A percentile compares a stretch with the other conserved stretches of the same genome.
Evolutionary conservation across 2,113 vertebrate genomes (phyloP).

Genomic region (human (Homo sapiens)): DNA sequence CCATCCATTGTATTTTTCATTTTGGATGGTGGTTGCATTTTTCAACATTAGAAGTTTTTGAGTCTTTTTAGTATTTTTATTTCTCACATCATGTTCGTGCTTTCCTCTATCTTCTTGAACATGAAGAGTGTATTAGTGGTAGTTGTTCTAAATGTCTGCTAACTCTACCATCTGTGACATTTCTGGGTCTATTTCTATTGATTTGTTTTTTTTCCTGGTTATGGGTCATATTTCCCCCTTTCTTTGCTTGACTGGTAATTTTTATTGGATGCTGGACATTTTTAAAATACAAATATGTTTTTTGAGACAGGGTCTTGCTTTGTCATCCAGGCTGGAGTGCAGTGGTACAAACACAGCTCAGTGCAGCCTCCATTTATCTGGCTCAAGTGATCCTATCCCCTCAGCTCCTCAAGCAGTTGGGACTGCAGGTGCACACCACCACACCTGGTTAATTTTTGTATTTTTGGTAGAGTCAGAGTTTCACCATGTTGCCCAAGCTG

Average conservation of each 20-base stretch:
- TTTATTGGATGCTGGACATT: no score
- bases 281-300: not conserved
- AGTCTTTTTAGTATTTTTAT: not conserved
- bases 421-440: not conserved
- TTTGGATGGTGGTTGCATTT: not conserved
- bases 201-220: not conserved
- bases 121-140: not conserved
- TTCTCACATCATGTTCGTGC: not conserved
- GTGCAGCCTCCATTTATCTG: not conserved
- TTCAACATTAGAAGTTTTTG: not conserved
- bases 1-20: not conserved
- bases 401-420: not conserved
- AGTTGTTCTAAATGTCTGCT: not conserved
- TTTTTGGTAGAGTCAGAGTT: not conserved
- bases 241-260: slow-evolving; percentile 7
- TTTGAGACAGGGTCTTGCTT: not conserved
- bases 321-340: not conserved
- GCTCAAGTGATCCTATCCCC: not conserved
- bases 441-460: not conserved
- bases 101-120: not conserved
- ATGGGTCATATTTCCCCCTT: slow-evolving; percentile 3
- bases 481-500: not conserved
- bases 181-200: not conserved
- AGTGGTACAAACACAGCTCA: not conserved
- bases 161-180: not conserved